Evolutionary conservation across 2,888 invertebrate species (phyloP), one percentile per base, ranked within the genome.

Genomic region (Troglohyphantes excavatus): DNA sequence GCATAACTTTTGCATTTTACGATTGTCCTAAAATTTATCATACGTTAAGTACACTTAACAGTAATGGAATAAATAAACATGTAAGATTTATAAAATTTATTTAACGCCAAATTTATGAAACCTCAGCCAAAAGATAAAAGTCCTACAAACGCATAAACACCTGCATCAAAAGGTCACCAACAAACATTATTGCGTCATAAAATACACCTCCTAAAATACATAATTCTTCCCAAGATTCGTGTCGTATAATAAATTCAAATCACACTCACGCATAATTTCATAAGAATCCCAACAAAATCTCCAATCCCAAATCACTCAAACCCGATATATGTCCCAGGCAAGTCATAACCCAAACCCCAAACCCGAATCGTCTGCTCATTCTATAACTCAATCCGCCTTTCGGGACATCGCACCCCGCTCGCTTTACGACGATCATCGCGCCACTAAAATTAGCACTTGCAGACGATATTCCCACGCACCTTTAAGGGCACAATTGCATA

Each of bases 331-430:
- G 43, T 46, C 59, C 75, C 59, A 59, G 75, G 29, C 6, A 29
- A 59, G 70, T 29, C 79, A 79, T 86, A 79, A 86, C 79, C 5
- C 61, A 61, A 63, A 79, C 86, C 86, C 72, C 86, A 86, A 86
- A 86, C 86, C 86, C 70, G 72, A 86, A 79, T 86, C 68, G 76
- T 76, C 68, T n/a, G 29, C 67, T 26, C 59, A 85, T 78, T 78
- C 68, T n/a, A 39, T 39, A 13, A 53, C 53, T 53, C 53, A 33
- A 33, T 3, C 3, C n/a, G n/a, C n/a, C n/a, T n/a, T n/a, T n/a
- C 9, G 33, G 3, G 9, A 53, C 53, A 53, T 5, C 53, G 13
- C 29, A 27, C 68, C 27, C 21, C 26, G 53, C 67, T 17, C 46
- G 11, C 67, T 53, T 81, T 67, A 68, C 33, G 67, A 53, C 68